phyloP scores from a whole-genome alignment of 2,113 vertebrate genomes.

The Garra rufa region DNA sequence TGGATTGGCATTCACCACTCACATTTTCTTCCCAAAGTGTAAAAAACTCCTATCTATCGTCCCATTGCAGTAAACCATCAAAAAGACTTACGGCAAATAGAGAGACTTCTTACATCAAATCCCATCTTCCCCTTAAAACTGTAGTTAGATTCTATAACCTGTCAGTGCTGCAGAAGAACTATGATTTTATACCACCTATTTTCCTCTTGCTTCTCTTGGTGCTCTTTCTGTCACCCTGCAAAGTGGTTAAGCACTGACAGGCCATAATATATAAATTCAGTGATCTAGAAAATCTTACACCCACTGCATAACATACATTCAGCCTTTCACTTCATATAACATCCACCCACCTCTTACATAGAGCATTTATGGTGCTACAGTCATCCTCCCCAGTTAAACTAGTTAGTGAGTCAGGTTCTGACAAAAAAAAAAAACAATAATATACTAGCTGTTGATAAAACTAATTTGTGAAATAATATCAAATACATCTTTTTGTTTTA shows the following conservation, averaged over 20 bases:
- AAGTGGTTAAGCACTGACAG: not conserved
- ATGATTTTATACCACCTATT: slow-evolving; percentile 1
- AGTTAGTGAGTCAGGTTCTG: not conserved
- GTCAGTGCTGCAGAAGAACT: not conserved
- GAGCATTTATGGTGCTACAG: not conserved
- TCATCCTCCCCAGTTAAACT: not conserved
- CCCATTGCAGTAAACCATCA: not conserved
- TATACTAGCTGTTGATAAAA: too few species aligned
- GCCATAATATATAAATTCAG: not conserved
- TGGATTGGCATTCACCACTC: not conserved
- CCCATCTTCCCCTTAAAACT: not conserved
- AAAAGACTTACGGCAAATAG: not conserved
- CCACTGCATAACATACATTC: slow-evolving; percentile 7
- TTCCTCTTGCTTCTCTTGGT: not conserved
- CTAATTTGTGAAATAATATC: too few species aligned
- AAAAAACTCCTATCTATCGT: not conserved
- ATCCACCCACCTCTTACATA: not conserved
- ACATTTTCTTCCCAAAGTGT: not conserved
- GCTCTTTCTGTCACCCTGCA: not conserved
- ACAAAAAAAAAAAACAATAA: not conserved
- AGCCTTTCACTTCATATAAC: not conserved
- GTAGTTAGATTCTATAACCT: not conserved
- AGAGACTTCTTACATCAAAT: slow-evolving; percentile 1
- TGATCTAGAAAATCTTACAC: not conserved
- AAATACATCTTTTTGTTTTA: too few species aligned